Percentiles rank a stretch among this genome's conserved stretches.
Conservation (phyloP, 2,888 invertebrate species). For the Sesamia inferens region DNA sequence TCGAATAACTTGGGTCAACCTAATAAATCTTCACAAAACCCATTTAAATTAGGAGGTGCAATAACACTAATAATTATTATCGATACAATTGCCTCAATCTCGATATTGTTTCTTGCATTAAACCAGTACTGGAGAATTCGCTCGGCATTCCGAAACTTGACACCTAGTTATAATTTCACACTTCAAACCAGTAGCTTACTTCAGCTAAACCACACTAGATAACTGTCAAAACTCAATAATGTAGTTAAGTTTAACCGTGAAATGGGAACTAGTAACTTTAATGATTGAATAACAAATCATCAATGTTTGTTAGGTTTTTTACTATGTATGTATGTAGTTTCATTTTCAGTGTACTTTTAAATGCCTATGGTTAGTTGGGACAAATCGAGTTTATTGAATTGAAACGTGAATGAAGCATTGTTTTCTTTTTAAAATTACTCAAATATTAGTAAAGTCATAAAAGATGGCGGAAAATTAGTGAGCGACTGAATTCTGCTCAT, state of each 20-base stretch:
- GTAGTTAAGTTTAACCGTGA: conserved; percentile 44
- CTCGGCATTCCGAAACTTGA: conserved; percentile 53
- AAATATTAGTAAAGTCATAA: conserved; percentile 1
- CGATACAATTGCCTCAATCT: conserved; percentile 38
- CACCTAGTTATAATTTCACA: conserved; percentile 52
- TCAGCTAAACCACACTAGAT: conserved; percentile 43
- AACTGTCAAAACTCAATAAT: conserved; percentile 36
- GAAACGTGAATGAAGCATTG: conserved; percentile 4
- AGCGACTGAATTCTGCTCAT: background rate
- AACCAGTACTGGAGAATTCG: conserved; percentile 58
- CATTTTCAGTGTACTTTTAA: conserved; percentile 24
- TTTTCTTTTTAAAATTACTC: conserved; percentile 8
- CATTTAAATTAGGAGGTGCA: conserved; percentile 35
- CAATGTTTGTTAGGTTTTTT: conserved; percentile 28
- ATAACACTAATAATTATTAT: conserved; percentile 44
- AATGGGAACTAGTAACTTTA: conserved; percentile 17
- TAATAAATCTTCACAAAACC: conserved; percentile 28
- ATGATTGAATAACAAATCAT: no score
- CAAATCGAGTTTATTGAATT: conserved; percentile 5
- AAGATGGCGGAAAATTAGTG: background rate
- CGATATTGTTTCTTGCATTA: conserved; percentile 52
- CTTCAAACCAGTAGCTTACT: conserved; percentile 51
- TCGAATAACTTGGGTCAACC: conserved; percentile 5
- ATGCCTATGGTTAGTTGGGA: background rate
- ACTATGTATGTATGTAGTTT: conserved; percentile 6